These are phyloP conservation scores for Capreolus pygargus DNA, from an alignment of 2,113 vertebrate species.

Conservation along the genomic window DNA sequence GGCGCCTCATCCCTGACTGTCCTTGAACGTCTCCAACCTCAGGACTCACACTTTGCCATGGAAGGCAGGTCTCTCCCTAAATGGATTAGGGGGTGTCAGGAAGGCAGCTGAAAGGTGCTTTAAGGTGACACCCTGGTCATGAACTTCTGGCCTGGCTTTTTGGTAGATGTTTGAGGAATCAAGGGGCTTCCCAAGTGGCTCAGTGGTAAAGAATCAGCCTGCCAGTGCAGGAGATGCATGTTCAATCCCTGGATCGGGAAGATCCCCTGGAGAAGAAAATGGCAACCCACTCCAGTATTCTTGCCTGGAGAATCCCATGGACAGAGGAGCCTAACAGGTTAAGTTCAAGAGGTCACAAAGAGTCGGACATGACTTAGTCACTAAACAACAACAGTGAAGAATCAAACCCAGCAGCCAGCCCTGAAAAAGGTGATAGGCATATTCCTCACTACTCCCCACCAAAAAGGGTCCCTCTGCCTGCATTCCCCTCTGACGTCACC, in stretches of 20 bases:
- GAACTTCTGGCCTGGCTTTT: background rate
- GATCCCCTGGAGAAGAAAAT: background rate
- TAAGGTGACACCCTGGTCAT: fast-evolving
- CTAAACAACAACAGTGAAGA: background rate
- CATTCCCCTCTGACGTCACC: background rate
- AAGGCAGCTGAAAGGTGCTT: background rate
- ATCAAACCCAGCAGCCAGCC: background rate
- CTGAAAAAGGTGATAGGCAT: fast-evolving
- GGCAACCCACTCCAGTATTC: background rate
- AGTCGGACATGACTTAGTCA: background rate
- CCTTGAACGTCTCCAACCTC: background rate
- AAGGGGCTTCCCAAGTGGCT: background rate
- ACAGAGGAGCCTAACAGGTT: background rate
- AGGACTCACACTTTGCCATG: background rate
- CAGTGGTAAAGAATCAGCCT: background rate
- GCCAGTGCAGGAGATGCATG: background rate
- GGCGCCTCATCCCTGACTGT: fast-evolving
- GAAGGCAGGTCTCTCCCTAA: background rate
- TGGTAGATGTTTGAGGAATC: background rate
- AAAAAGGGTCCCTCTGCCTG: background rate
- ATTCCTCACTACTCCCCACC: background rate
- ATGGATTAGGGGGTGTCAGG: too few species aligned
- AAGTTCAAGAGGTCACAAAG: background rate
- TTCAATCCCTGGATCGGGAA: background rate
- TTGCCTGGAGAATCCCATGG: background rate